These are phyloP conservation scores for Myotis lucifugus DNA, from an alignment of 2,113 vertebrate genomes.

Conservation along the genomic window DNA sequence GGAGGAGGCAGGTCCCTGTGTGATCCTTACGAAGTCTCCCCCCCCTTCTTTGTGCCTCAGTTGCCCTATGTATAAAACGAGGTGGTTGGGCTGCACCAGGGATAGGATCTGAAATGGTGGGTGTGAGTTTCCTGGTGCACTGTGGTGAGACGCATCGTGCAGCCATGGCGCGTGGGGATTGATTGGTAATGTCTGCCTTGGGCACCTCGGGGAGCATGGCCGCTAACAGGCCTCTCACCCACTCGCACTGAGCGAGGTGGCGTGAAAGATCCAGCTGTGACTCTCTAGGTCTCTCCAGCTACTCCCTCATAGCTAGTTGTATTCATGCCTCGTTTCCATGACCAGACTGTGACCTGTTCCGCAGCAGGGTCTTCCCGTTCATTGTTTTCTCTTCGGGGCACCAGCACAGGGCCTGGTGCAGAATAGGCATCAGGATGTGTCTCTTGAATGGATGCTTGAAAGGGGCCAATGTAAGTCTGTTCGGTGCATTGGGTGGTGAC, in stretches of 20 bases:
- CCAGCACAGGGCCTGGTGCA: background rate
- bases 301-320: background rate
- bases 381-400: background rate
- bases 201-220: background rate
- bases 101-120: background rate
- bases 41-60: background rate
- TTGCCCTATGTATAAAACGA: background rate
- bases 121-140: background rate
- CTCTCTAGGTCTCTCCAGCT: background rate
- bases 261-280: background rate
- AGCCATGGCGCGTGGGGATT: background rate
- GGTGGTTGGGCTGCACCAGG: background rate
- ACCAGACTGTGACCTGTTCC: background rate
- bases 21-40: background rate
- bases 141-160: background rate
- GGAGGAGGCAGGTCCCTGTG: background rate
- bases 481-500: background rate
- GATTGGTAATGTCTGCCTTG: conserved; percentile 52
- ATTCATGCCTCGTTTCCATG: background rate
- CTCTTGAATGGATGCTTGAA: conserved; percentile 2
- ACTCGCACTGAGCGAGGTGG: background rate
- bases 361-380: background rate
- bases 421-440: background rate
- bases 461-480: background rate
- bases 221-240: background rate